Evolutionary conservation across 2,888 invertebrate genomes (phyloP).

Genomic region (Yponomeuta malinellus): DNA sequence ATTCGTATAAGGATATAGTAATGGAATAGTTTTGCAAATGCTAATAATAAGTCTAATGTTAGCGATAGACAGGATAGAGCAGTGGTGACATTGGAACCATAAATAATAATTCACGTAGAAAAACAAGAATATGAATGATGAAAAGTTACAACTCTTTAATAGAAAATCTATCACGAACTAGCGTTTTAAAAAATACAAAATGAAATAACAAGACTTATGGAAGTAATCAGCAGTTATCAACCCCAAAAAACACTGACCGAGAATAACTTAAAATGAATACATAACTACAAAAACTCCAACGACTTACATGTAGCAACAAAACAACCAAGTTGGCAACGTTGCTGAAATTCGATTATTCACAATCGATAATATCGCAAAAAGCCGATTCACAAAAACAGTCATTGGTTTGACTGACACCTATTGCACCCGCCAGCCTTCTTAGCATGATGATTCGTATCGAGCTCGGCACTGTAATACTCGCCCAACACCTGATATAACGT

Average conservation of each 20-base stretch:
- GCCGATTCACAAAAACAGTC: neutral
- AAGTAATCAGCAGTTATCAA: neutral
- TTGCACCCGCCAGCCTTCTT: neutral
- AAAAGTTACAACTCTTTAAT: neutral
- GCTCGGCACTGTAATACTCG: too few species aligned
- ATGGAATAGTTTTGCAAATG: neutral
- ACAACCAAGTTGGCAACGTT: neutral
- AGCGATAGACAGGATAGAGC: neutral
- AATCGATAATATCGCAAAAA: constrained; percentile 4
- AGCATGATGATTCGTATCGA: too few species aligned
- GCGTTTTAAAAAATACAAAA: too few species aligned
- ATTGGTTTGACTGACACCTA: neutral
- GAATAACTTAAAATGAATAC: neutral
- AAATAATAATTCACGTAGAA: neutral
- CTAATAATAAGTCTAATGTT: neutral
- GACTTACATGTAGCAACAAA: neutral
- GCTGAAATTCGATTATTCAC: neutral
- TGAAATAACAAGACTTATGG: neutral
- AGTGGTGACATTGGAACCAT: neutral
- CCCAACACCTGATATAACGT: too few species aligned
- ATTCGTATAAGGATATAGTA: neutral
- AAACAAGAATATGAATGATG: neutral
- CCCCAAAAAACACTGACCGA: neutral
- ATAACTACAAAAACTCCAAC: neutral
- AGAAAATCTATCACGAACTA: neutral